Conservation (phyloP, 2,797 vertebrate genomes). For the Borostomias antarcticus region DNA sequence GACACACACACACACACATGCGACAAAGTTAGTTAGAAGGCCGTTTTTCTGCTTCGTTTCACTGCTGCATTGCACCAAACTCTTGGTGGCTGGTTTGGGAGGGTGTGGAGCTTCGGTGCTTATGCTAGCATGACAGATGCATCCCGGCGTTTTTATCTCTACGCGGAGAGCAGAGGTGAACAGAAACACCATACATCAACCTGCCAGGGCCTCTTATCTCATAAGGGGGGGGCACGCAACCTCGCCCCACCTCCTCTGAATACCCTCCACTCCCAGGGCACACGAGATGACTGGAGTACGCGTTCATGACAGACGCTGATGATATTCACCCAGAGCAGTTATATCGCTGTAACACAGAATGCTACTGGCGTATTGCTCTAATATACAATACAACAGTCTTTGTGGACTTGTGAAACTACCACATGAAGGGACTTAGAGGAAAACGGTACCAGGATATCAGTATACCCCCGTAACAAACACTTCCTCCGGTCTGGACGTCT, state of each 20-base stretch:
- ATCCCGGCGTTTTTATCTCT: conserved; percentile 63
- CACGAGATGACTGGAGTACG: too few relatives aligned
- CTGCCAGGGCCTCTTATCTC: conserved; percentile 54
- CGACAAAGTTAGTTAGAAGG: conserved; percentile 52
- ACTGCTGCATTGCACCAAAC: conserved; percentile 74
- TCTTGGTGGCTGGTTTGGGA: conserved; percentile 37
- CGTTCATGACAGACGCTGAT: too few relatives aligned
- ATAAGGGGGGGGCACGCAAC: conserved; percentile 40
- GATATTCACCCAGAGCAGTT: too few relatives aligned
- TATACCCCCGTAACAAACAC: too few relatives aligned
- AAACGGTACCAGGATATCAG: too few relatives aligned
- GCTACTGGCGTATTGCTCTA: too few relatives aligned
- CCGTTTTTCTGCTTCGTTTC: conserved; percentile 47
- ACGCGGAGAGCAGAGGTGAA: conserved; percentile 62
- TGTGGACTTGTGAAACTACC: too few relatives aligned
- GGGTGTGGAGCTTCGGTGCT: conserved; percentile 17
- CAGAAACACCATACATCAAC: conserved; percentile 67
- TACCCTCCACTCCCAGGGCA: too few relatives aligned
- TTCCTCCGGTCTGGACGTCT: too few relatives aligned
- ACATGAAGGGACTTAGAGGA: too few relatives aligned
- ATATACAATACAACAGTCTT: too few relatives aligned
- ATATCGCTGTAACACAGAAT: too few relatives aligned
- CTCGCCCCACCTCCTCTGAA: conserved; percentile 16
- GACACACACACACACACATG: conserved; percentile 7
- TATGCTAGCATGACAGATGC: conserved; percentile 49